Evolutionary conservation across 2,113 vertebrate genomes (phyloP).

Genomic region (Albula glossodonta): DNA sequence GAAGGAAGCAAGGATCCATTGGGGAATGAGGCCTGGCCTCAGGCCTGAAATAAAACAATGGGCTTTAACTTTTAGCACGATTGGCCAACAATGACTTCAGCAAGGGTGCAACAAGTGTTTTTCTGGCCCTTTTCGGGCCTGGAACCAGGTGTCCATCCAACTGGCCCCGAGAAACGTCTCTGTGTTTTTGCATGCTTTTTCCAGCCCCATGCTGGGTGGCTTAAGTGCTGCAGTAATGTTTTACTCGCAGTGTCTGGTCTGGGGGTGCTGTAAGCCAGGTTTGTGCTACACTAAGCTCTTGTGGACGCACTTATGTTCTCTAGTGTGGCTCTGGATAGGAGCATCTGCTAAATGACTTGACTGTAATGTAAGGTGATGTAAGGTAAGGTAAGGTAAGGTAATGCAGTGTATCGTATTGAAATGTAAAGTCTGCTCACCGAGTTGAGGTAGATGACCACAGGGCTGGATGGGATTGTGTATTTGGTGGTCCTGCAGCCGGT

Average conservation of each 20-base stretch:
- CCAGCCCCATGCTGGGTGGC: neutral
- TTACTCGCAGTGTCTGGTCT: too few species aligned
- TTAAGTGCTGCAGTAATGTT: too few species aligned
- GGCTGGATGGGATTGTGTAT: slow-evolving; percentile 51
- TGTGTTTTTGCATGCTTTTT: neutral
- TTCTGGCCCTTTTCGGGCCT: neutral
- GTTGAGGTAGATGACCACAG: slow-evolving; percentile 79
- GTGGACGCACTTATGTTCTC: too few species aligned
- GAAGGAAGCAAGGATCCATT: too few species aligned
- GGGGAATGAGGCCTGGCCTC: neutral
- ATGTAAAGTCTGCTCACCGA: slow-evolving; percentile 73
- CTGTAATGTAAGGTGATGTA: too few species aligned
- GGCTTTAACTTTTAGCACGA: neutral
- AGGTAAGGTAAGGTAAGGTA: too few species aligned
- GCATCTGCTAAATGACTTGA: too few species aligned
- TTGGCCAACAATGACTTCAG: neutral
- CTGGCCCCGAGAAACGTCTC: neutral
- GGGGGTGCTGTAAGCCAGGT: too few species aligned
- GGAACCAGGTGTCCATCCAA: neutral
- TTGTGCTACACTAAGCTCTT: too few species aligned
- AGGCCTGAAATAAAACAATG: neutral
- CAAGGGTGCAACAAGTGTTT: neutral
- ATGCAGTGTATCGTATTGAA: too few species aligned
- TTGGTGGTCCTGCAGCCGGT: slow-evolving; percentile 77
- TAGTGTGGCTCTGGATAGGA: too few species aligned